Evolutionary conservation across 1,140 invertebrate genomes (phyloP).

Genomic region (Pogonomyrmex californicus): DNA sequence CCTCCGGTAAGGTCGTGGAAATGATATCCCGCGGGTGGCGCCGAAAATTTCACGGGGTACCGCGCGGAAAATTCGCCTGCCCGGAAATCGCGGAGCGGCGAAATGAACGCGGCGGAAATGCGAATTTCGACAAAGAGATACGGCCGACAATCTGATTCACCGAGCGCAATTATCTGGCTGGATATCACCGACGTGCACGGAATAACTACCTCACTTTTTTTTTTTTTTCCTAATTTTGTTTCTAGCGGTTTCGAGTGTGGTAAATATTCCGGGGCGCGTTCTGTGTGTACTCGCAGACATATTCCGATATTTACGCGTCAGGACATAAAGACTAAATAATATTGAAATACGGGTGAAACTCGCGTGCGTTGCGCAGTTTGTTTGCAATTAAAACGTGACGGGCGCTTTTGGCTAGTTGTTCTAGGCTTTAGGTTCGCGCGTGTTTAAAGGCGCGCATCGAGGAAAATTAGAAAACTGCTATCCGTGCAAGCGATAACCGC

Average conservation of each 20-base stretch:
- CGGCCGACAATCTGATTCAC: constrained; percentile 45
- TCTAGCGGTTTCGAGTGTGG: constrained; percentile 15
- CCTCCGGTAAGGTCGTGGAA: constrained; percentile 56
- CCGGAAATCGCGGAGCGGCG: constrained; percentile 28
- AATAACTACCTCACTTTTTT: constrained; percentile 22
- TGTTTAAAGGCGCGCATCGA: background rate
- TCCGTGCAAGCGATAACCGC: constrained; percentile 50
- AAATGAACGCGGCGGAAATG: constrained; percentile 11
- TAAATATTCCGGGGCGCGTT: background rate
- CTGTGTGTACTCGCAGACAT: background rate
- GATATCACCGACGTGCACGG: constrained; percentile 30
- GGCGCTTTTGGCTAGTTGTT: background rate
- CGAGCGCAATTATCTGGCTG: constrained; percentile 53
- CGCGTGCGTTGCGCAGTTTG: background rate
- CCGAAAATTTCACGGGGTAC: constrained; percentile 56
- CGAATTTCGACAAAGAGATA: constrained; percentile 35
- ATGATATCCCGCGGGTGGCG: constrained; percentile 57
- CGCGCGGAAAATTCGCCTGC: constrained; percentile 46
- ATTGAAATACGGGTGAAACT: background rate
- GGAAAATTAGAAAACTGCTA: constrained; percentile 40
- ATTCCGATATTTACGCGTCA: constrained; percentile 20
- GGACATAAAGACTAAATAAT: background rate
- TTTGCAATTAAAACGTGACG: background rate
- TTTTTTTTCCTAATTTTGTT: constrained; percentile 19
- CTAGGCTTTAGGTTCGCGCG: background rate